These are phyloP conservation scores for Hycleus cichorii DNA, from an alignment of 1,140 invertebrate genomes.

Conservation along the genomic window DNA sequence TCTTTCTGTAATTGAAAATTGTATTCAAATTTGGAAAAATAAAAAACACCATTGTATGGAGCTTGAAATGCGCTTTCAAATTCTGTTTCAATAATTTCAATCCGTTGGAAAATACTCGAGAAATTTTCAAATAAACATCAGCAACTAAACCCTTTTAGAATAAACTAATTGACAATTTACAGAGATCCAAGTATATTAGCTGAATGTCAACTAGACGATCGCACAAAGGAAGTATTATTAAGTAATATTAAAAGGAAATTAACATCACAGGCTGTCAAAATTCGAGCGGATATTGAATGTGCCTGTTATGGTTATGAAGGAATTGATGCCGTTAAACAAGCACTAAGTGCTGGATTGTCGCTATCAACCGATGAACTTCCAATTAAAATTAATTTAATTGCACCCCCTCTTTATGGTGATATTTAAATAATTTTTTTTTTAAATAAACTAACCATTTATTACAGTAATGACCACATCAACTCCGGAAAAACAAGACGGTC, in stretches of 20 bases:
- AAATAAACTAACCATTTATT: constrained; percentile 27
- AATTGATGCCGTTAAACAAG: constrained; percentile 96
- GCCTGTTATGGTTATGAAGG: constrained; percentile 98
- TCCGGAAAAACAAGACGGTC: constrained; percentile 88
- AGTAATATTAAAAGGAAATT: constrained; percentile 94
- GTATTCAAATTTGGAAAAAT: no score
- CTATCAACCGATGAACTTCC: constrained; percentile 89
- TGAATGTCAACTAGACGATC: constrained; percentile 91
- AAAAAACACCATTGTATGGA: no score
- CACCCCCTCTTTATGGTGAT: constrained; percentile 90
- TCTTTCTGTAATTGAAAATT: no score
- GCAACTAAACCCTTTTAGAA: no score
- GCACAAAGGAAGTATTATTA: constrained; percentile 87
- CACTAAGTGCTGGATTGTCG: constrained; percentile 85
- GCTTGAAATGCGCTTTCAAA: no score
- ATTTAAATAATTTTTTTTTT: neutral
- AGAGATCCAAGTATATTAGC: constrained; percentile 90
- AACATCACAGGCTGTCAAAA: constrained; percentile 97
- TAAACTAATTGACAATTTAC: constrained; percentile 35
- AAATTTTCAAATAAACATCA: no score
- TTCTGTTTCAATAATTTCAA: no score
- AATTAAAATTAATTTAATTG: constrained; percentile 98
- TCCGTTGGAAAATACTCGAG: no score
- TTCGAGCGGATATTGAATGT: constrained; percentile 95
- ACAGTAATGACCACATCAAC: constrained; percentile 96